Base-by-base conservation (phyloP, 2,888 invertebrate species). In the Caenorhabditis sulstoni region DNA sequence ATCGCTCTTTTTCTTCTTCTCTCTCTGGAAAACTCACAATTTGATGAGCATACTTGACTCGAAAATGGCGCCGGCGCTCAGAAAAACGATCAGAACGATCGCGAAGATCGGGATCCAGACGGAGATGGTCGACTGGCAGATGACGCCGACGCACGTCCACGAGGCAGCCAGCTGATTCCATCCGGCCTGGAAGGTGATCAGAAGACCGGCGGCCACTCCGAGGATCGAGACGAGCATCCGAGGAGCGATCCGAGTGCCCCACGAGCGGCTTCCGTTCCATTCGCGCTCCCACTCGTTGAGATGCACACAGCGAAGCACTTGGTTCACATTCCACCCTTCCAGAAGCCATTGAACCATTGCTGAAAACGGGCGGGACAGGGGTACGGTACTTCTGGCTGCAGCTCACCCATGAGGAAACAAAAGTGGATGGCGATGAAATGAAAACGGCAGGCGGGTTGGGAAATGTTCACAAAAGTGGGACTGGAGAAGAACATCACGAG, bases 81-180 rank as follows among this genome's bases (percentile, higher is more conserved):
- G 1, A 14, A n/a, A 37, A 3, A 62, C 35, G 12, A 61, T 45
- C 22, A 47, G 8, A 7, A 62, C 70, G 3, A 39, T 44, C 16
- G 14, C 14, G 29, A 70, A 70, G 3, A 70, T 7, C 0, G 70
- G 70, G 1, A 70, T 11, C 70, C 70, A 70, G 16, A 70, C 45
- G 20, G 44, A 29, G 12, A 62, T 3, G 0, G 70, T 70, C 16
- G 53, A n/a, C 45, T 70, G 55, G 16, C 62, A 64, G 12, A 73
- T 64, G n/a, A 64, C 73, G 8, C 73, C 73, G 5, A 73, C 55
- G 39, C 73, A 73, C 1, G 73, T 73, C 73, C 73, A 73, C 18
- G 22, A 7, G 11, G 64, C 73, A 1, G 73, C 57, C 18, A 73
- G 18, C 8, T 29, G 16, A 16, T 73, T 50, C 73, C 73, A 73